These are phyloP conservation scores for Acrocephalus arundinaceus DNA, from an alignment of 2,113 vertebrate species.

Conservation along the genomic window DNA sequence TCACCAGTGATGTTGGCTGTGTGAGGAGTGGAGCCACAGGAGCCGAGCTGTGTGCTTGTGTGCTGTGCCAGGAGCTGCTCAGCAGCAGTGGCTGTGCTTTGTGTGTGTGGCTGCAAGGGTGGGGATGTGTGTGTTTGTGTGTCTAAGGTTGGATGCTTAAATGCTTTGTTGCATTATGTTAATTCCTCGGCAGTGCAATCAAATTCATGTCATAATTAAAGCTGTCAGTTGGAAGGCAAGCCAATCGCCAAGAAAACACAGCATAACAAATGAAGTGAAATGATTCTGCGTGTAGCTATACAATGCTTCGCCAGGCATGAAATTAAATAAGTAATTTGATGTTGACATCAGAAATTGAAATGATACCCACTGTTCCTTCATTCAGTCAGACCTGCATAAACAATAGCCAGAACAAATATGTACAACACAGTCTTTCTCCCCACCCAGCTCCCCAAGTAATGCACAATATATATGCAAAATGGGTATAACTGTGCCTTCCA, in stretches of 20 bases:
- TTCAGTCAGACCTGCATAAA: conserved; percentile 82
- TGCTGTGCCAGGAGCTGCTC: background rate
- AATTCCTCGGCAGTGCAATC: conserved; percentile 88
- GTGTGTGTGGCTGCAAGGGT: background rate
- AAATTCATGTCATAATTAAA: conserved; percentile 97
- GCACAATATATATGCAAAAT: conserved; percentile 83
- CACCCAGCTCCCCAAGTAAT: conserved; percentile 75
- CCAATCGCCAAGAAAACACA: conserved; percentile 89
- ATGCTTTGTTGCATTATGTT: conserved; percentile 87
- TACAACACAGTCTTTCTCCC: conserved; percentile 73
- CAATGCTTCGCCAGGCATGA: conserved; percentile 96
- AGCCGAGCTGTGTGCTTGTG: background rate
- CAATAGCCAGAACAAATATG: conserved; percentile 81
- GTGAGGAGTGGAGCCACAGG: background rate
- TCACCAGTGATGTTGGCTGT: background rate
- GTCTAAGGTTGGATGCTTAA: conserved; percentile 75
- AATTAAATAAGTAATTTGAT: conserved; percentile 99
- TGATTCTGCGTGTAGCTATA: conserved; percentile 92
- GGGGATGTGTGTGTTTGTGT: conserved; percentile 54
- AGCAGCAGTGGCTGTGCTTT: conserved; percentile 12
- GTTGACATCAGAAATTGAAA: conserved; percentile 98
- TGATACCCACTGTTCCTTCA: conserved; percentile 90
- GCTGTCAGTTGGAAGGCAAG: conserved; percentile 92
- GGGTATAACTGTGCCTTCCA: conserved; percentile 64
- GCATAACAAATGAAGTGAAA: conserved; percentile 93